A percentile compares a stretch with the other conserved stretches of the same genome.
Evolutionary conservation across 1,140 invertebrate genomes (phyloP).

Genomic region (Bursaphelenchus mucronatus): DNA sequence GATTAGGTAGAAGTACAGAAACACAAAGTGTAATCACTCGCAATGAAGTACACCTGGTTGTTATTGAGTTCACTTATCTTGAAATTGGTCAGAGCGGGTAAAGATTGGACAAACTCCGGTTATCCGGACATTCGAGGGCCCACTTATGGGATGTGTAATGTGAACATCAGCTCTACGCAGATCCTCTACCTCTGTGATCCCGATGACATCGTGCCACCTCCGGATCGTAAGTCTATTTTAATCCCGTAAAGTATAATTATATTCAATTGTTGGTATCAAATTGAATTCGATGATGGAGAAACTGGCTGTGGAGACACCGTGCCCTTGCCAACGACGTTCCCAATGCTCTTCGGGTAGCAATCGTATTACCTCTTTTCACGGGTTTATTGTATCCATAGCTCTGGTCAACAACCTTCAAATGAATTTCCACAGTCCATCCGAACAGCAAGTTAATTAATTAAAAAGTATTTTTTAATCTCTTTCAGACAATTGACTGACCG

Average conservation of each 20-base stretch:
- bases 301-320: conserved; percentile 55
- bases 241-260: background rate
- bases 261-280: conserved; percentile 41
- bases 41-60: too few relatives aligned
- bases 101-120: conserved; percentile 46
- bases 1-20: too few relatives aligned
- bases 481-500: conserved; percentile 59
- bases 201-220: conserved; percentile 58
- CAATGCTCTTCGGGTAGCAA: conserved; percentile 51
- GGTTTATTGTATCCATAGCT: conserved; percentile 59
- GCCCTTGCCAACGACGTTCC: conserved; percentile 58
- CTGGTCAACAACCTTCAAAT: conserved; percentile 60
- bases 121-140: conserved; percentile 47
- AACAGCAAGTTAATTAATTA: conserved; percentile 42
- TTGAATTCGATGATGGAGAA: conserved; percentile 52
- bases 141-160: conserved; percentile 34
- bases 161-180: background rate
- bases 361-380: conserved; percentile 45
- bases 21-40: too few relatives aligned
- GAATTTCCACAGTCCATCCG: conserved; percentile 59
- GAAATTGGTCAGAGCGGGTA: background rate
- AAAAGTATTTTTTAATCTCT: background rate
- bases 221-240: conserved; percentile 44
- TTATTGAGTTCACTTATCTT: too few relatives aligned
- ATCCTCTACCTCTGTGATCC: conserved; percentile 59